These are phyloP conservation scores for Tauraco erythrolophus DNA, from an alignment of 2,113 vertebrate species.

Conservation along the genomic window DNA sequence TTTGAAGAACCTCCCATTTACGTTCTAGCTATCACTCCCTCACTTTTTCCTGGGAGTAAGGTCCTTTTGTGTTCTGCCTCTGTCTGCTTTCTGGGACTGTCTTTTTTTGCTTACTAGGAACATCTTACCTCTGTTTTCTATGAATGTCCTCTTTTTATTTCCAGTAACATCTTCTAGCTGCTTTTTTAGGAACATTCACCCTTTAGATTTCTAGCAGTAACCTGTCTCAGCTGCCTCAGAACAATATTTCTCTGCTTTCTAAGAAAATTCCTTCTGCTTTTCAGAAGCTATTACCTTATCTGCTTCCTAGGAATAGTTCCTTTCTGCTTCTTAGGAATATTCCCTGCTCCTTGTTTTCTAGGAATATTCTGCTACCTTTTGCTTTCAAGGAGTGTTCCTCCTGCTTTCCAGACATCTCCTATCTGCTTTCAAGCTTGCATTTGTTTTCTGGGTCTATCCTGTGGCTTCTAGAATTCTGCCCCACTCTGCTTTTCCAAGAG, in stretches of 20 bases:
- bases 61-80: neutral
- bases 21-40: fast-evolving
- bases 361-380: too few species aligned
- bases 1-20: neutral
- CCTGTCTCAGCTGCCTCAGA: neutral
- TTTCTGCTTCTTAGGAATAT: too few species aligned
- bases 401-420: too few species aligned
- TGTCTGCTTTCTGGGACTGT: neutral
- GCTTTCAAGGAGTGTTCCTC: too few species aligned
- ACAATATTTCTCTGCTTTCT: neutral
- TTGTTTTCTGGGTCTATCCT: too few species aligned
- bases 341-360: too few species aligned
- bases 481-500: too few species aligned
- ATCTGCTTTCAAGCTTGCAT: too few species aligned
- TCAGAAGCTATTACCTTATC: neutral
- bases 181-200: neutral
- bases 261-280: neutral
- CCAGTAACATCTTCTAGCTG: neutral
- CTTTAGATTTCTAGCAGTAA: neutral
- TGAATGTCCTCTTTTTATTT: neutral
- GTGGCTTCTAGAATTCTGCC: too few species aligned
- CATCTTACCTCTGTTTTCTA: neutral
- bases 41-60: neutral
- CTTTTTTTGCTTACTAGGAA: neutral
- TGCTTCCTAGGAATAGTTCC: neutral